Percentiles rank a stretch among this genome's conserved stretches.
Conservation (phyloP, 2,888 invertebrate genomes). For the Ephialtes manifestator region DNA sequence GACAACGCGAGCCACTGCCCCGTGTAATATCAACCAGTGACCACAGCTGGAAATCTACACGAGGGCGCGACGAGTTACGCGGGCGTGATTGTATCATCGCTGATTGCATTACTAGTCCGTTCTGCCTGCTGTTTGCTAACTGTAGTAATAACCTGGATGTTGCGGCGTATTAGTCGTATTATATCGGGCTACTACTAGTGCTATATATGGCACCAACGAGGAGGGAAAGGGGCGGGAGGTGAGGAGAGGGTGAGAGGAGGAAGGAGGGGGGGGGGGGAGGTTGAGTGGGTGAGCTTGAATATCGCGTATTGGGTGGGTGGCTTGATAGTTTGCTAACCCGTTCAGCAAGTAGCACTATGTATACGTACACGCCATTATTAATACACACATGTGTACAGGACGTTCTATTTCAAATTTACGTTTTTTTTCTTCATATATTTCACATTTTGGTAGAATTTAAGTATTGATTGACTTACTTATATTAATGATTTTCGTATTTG, state of each 20-base stretch:
- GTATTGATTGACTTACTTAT: no score
- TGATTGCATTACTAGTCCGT: conserved; percentile 74
- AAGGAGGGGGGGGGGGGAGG: background rate
- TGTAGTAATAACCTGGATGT: conserved; percentile 76
- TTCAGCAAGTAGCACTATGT: background rate
- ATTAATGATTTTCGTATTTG: no score
- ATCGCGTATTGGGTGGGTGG: conserved; percentile 30
- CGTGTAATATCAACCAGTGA: conserved; percentile 27
- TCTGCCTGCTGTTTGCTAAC: conserved; percentile 76
- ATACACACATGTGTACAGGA: background rate
- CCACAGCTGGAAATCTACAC: conserved; percentile 46
- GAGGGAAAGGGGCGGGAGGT: background rate
- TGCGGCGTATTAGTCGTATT: conserved; percentile 73
- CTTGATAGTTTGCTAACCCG: conserved; percentile 34
- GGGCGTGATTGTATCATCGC: conserved; percentile 72
- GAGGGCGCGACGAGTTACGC: conserved; percentile 58
- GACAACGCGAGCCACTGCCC: conserved; percentile 5
- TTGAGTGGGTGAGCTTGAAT: conserved; percentile 27
- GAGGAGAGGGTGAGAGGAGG: conserved; percentile 19
- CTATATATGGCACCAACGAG: conserved; percentile 41
- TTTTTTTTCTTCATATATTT: background rate
- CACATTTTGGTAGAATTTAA: no score
- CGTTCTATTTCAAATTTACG: background rate
- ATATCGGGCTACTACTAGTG: conserved; percentile 51
- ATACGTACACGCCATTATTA: background rate